Base-by-base conservation (phyloP, 1,140 invertebrate species). In the Cherax destructor region DNA sequence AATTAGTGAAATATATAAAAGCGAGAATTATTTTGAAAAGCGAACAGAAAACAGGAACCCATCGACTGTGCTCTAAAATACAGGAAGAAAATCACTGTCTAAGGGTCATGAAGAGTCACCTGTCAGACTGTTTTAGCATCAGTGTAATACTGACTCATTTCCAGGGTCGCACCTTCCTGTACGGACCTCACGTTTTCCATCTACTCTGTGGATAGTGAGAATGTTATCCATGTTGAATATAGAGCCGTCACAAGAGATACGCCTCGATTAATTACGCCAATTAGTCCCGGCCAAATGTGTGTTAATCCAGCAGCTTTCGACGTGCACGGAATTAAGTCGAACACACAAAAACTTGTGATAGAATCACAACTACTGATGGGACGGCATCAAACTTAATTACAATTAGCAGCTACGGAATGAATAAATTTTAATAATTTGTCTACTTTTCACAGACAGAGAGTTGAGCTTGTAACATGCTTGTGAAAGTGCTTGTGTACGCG, bases 211-310 rank as follows among this genome's bases (percentile, higher is more conserved):
- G 24, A 74, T 7, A n/a, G 69, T 74, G 24, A 74, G 69, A 74
- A 74, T 74, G 69, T 74, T 74, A 74, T 74, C 69, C 69, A 30
- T 74, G 24, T 74, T 74, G n/a, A 74, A 30, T n/a, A 74, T 74
- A n/a, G 24, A 11, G n/a, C 69, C 69, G 69, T 74, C 69, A 74
- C n/a, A 5, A 74, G 69, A 74, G 69, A 74, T 74, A 74, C 11
- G 6, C 69, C 24, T 30, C n/a, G 69, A 74, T 74, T 74, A 74
- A 74, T 74, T 74, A 74, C 69, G 24, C n/a, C 69, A 74, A 74
- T 74, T 74, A 74, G 69, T 74, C 30, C 69, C 69, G 5, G 69
- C 30, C 69, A 74, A 74, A 74, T 74, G 69, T 74, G 69, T 30
- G 24, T n/a, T 74, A 74, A 74, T 74, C 69, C n/a, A 74, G 69